Evolutionary conservation across 2,113 vertebrate species (phyloP), one percentile per base, ranked within the genome.

Genomic region (Ranitomeya variabilis): DNA sequence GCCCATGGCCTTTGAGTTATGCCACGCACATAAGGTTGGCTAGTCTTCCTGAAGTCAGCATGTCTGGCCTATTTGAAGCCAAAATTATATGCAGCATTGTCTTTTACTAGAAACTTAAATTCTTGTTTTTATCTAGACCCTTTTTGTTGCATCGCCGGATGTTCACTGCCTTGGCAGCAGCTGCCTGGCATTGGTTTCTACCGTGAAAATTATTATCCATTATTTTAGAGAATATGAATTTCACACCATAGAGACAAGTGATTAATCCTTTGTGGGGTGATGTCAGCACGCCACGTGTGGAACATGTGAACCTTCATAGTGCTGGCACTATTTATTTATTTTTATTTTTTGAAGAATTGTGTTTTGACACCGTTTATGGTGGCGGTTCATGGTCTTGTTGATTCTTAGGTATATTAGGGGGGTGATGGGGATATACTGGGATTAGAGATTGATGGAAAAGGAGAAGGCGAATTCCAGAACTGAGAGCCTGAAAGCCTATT

Each of bases 381-480:
- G 76, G 10, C 10, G 74, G 18, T 21, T 54, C 76, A 78, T 54
- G 21, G 76, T 54, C 15, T n/a, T 21, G 37, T 45, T 76, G 73
- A 76, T 15, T 8, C 16, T 45, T 19, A 21, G 45, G 31, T 19
- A 52, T 51, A 77, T 19, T 18, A 31, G 23, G 19, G 5, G 18
- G 51, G 19, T 54, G 18, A 54, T 78, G 19, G 19, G 45, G n/a
- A 12, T n/a, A 78, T 54, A 78, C 19, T 78, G 76, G 54, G 54
- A 78, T 52, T 52, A 54, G 76, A 78, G 76, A 54, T 54, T 78
- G 26, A n/a, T 78, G 52, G 19, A 52, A 51, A 77, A 52, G 73
- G 3, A 80, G 79, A 31, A 31, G 9, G 79, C 15, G 13, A 37
- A 45, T 45, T 37, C 16, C 57, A 82, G 80, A 64, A 62, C 15